A percentile compares a stretch with the other conserved stretches of the same genome.
phyloP scores from a whole-genome alignment of 2,888 invertebrate species.

The Resseliella maxima region DNA sequence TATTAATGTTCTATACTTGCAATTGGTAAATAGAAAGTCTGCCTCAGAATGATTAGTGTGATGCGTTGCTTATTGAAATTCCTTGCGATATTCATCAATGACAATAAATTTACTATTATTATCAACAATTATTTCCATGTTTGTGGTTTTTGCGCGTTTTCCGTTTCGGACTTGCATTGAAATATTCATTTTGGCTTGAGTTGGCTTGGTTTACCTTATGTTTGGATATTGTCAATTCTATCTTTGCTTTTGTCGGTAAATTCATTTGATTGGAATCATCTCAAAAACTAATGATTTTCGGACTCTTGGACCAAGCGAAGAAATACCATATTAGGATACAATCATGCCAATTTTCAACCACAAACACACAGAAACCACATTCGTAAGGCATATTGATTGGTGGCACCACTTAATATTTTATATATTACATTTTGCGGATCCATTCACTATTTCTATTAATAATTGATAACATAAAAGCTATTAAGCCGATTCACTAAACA shows the following conservation, averaged over 20 bases:
- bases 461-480: slow-evolving; percentile 5
- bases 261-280: not conserved
- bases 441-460: slow-evolving; percentile 5
- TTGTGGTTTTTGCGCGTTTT: slow-evolving; percentile 18
- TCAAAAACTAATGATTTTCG: not conserved
- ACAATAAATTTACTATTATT: slow-evolving; percentile 51
- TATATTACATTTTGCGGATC: not conserved
- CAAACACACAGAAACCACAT: slow-evolving; percentile 6
- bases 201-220: not conserved
- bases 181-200: too few relatives aligned
- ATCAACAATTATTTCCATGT: slow-evolving; percentile 45
- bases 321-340: not conserved
- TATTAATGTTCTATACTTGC: not conserved
- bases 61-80: slow-evolving; percentile 42
- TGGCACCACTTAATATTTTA: not conserved
- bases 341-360: not conserved
- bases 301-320: not conserved
- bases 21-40: slow-evolving; percentile 17
- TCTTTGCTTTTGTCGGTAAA: not conserved
- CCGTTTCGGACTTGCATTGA: not conserved
- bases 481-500: slow-evolving; percentile 27
- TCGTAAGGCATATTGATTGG: not conserved
- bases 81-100: slow-evolving; percentile 28
- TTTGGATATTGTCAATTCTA: not conserved
- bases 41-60: not conserved